Base-by-base conservation (phyloP, 2,888 invertebrate species). In the Polymixis flavicincta region DNA sequence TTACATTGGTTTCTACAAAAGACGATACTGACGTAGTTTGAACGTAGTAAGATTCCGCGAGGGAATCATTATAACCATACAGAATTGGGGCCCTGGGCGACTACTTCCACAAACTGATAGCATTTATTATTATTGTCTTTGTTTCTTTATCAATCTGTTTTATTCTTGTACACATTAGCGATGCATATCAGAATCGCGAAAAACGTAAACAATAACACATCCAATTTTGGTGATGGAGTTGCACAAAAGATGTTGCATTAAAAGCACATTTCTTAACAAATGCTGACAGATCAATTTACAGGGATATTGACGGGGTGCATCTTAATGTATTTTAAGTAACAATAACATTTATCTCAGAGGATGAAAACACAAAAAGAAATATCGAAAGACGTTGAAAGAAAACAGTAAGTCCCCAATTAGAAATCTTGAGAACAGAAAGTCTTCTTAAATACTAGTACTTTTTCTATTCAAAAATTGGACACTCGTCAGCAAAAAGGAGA, bases 211-310 rank as follows among this genome's bases (percentile, higher is more conserved):
- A 78, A 78, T 17, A 54, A 54, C 25, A 64, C 28, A 59, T 25
- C 6, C 5, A 50, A 42, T 54, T 61, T 65, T 42, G 65, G 57
- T 9, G 6, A 8, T 22, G 5, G 25, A 52, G 22, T 19, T 17
- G 25, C 32, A 67, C 69, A 59, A 59, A 80, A 63, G 54, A 59
- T 6, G 32, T 42, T 54, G 14, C 28, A n/a, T 74, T 76, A 69
- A 76, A 76, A 52, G 45, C 55, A n/a, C 2, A 57, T 71, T 67
- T 57, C 25, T 74, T 57, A 48, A 78, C 42, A 71, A 52, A 63
- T n/a, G 2, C 19, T 32, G 63, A 73, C 79, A 68, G 68, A 55
- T 63, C 69, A 63, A 76, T 76, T 76, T 55, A 17, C 68, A 13
- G 9, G 1, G n/a, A 67, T 63, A 80, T 66, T 74, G 52, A 48